A percentile compares a stretch with the other conserved stretches of the same genome.
These are phyloP conservation scores for Eupsilia transversa DNA, from an alignment of 2,888 invertebrate genomes.

Conservation along the genomic window DNA sequence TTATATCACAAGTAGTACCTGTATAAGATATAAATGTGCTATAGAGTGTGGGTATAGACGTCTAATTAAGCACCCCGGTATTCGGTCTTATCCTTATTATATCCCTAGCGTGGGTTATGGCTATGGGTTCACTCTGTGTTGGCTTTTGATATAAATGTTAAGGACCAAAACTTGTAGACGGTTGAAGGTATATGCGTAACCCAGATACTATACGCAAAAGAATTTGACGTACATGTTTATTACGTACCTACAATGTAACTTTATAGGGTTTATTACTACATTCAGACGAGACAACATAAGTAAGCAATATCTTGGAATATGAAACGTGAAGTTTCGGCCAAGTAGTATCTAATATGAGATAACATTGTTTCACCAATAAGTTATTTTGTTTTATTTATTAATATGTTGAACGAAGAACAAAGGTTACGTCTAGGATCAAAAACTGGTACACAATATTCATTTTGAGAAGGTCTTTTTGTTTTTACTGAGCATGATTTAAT, in stretches of 20 bases:
- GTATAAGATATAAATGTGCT: neutral
- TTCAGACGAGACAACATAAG: neutral
- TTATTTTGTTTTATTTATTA: neutral
- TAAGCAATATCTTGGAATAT: constrained; percentile 5
- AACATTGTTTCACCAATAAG: neutral
- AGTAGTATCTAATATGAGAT: neutral
- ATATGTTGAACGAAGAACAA: neutral
- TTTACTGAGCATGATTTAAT: constrained; percentile 30
- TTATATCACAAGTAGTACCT: too few relatives aligned
- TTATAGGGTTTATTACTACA: neutral
- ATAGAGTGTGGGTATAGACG: neutral
- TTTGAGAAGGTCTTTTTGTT: constrained; percentile 7
- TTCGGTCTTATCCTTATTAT: constrained; percentile 12
- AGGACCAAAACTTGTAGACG: neutral
- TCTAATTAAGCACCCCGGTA: constrained; percentile 10
- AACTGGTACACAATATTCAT: constrained; percentile 15
- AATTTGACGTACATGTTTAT: constrained; percentile 10
- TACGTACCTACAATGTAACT: constrained; percentile 10
- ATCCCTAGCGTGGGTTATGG: constrained; percentile 17
- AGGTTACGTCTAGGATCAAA: neutral
- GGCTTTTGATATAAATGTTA: constrained; percentile 28
- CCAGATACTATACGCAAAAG: constrained; percentile 22
- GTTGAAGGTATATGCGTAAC: neutral
- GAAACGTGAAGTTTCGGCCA: neutral
- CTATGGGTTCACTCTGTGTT: constrained; percentile 5